phyloP scores from a whole-genome alignment of 2,888 invertebrate genomes.

The Parnassius glacialis region DNA sequence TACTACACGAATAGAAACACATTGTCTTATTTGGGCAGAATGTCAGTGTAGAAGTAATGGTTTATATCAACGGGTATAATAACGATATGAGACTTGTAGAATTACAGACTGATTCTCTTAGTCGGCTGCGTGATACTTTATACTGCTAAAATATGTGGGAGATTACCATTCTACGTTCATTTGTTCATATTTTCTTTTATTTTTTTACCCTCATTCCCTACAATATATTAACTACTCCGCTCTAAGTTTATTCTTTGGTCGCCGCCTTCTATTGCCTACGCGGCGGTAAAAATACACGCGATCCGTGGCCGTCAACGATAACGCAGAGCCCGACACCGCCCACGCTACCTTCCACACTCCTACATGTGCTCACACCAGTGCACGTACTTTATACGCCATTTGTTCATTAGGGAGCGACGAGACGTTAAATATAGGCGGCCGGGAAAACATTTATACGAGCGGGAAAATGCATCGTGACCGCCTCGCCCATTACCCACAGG shows the following conservation, averaged over 20 bases:
- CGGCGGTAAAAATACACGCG: slow-evolving; percentile 51
- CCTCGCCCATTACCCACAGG: slow-evolving; percentile 23
- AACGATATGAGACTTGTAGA: too few relatives aligned
- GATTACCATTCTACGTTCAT: too few relatives aligned
- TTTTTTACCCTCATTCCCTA: too few relatives aligned
- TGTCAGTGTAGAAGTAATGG: too few relatives aligned
- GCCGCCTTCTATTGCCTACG: slow-evolving; percentile 35
- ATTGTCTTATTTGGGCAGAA: too few relatives aligned
- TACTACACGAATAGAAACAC: too few relatives aligned
- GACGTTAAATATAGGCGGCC: slow-evolving; percentile 37
- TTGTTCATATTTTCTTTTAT: too few relatives aligned
- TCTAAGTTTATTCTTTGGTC: slow-evolving; percentile 5
- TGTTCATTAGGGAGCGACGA: slow-evolving; percentile 37
- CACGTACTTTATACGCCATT: slow-evolving; percentile 30
- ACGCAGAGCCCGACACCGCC: slow-evolving; percentile 36
- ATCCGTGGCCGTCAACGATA: slow-evolving; percentile 48
- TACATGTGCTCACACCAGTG: slow-evolving; percentile 26
- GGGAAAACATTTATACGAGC: slow-evolving; percentile 30
- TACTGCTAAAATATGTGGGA: too few relatives aligned
- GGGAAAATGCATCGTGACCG: slow-evolving; percentile 33
- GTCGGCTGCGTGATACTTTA: too few relatives aligned
- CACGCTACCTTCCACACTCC: slow-evolving; percentile 35
- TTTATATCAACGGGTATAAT: too few relatives aligned
- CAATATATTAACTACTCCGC: background rate
- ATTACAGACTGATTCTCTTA: too few relatives aligned